Percentiles rank a stretch among this genome's conserved stretches.
These are phyloP conservation scores for Chloroceryle inda DNA, from an alignment of 2,797 vertebrate genomes.

Conservation along the genomic window DNA sequence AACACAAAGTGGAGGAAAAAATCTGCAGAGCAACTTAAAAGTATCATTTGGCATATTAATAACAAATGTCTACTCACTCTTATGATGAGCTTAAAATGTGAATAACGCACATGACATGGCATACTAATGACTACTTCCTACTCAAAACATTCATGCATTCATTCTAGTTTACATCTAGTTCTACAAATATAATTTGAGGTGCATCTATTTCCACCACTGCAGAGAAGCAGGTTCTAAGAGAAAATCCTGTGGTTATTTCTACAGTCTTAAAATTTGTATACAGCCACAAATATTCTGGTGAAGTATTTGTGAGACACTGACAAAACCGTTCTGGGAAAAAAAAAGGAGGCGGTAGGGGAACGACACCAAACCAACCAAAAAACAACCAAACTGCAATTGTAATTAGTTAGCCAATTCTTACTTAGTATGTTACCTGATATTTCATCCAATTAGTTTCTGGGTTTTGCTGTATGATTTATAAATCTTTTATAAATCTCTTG, in stretches of 20 bases:
- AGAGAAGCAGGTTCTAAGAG: neutral
- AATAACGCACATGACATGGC: neutral
- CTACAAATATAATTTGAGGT: neutral
- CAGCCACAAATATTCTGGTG: neutral
- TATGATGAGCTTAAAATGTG: neutral
- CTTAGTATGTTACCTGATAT: neutral
- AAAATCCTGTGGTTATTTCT: neutral
- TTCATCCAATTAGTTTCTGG: neutral
- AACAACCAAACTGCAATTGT: neutral
- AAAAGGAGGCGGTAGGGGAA: too few relatives aligned
- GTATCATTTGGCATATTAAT: neutral
- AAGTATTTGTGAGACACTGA: neutral
- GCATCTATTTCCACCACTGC: neutral
- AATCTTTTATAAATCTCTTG: neutral
- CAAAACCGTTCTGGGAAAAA: neutral
- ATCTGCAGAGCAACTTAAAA: neutral
- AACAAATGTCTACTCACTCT: neutral
- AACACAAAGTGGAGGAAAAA: neutral
- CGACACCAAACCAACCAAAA: neutral
- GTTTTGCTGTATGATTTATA: neutral
- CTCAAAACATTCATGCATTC: neutral
- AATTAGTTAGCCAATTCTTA: neutral
- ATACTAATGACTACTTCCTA: neutral
- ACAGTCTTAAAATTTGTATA: neutral
- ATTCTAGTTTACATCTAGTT: neutral